Conservation (phyloP, 2,888 invertebrate species). For the Trachelus stipa region DNA sequence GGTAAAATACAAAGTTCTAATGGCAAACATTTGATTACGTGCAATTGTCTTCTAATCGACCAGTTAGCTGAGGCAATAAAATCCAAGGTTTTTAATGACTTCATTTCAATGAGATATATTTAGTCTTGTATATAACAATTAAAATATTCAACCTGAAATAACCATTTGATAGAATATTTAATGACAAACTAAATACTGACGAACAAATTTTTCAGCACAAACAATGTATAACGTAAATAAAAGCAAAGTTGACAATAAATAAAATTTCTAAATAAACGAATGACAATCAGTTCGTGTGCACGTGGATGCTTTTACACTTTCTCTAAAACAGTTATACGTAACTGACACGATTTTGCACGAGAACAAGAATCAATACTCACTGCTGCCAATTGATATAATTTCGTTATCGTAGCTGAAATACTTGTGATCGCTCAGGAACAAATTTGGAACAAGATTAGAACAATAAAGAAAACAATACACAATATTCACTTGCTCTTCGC, state of each 20-base stretch:
- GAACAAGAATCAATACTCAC: background rate
- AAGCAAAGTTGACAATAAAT: background rate
- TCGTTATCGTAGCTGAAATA: background rate
- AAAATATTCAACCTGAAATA: no score
- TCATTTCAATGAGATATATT: no score
- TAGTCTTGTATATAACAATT: no score
- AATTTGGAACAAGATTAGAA: background rate
- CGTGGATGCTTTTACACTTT: background rate
- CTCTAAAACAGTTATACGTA: background rate
- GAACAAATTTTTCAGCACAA: no score
- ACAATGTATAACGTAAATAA: background rate
- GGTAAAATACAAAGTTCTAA: no score
- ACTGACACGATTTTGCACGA: background rate
- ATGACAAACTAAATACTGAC: no score
- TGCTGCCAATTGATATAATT: background rate
- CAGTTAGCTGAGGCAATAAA: no score
- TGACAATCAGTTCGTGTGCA: background rate
- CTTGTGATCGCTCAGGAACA: background rate
- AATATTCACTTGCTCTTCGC: background rate
- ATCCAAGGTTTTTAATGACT: no score
- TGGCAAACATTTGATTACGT: no score
- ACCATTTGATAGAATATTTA: no score
- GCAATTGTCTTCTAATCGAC: no score
- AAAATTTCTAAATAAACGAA: background rate
- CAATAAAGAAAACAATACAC: background rate